Percentiles rank a stretch among this genome's conserved stretches.
phyloP scores from a whole-genome alignment of 2,113 vertebrate genomes.

The Burhinus bistriatus region DNA sequence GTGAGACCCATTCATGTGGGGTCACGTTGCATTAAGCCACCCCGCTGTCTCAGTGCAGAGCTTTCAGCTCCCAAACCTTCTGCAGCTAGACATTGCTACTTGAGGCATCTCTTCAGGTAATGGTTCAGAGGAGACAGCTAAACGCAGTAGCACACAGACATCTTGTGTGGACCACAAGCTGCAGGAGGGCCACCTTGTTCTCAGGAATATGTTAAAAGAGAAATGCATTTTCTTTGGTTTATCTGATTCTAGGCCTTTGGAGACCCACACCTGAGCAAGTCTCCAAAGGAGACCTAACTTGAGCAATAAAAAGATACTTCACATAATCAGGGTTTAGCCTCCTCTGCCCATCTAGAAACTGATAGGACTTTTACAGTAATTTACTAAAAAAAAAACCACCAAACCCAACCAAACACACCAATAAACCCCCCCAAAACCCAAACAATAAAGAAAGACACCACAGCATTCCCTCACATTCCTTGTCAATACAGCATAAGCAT shows the following conservation, averaged over 20 bases:
- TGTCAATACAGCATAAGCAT: fast-evolving
- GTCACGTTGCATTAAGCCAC: not conserved
- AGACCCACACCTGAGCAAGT: not conserved
- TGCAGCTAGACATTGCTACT: fast-evolving
- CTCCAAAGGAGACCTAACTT: not conserved
- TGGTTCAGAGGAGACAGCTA: not conserved
- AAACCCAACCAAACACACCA: too few species aligned
- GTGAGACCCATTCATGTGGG: fast-evolving
- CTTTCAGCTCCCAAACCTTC: not conserved
- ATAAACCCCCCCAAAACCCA: too few species aligned
- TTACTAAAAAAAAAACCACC: too few species aligned
- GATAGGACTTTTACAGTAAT: fast-evolving
- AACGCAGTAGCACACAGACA: fast-evolving
- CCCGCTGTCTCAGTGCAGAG: fast-evolving
- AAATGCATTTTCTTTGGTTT: too few species aligned
- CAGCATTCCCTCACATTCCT: not conserved
- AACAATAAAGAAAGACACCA: fast-evolving
- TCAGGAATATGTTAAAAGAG: fast-evolving
- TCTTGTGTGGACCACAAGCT: fast-evolving
- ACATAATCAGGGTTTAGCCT: fast-evolving
- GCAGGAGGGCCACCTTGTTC: not conserved
- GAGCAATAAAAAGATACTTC: not conserved
- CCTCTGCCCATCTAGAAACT: not conserved
- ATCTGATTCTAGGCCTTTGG: fast-evolving
- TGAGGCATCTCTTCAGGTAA: fast-evolving